A percentile compares a stretch with the other conserved stretches of the same genome.
Evolutionary conservation across 64 coral and sea anemone genomes (phyloP).

Genomic region (Montipora efflorescens): DNA sequence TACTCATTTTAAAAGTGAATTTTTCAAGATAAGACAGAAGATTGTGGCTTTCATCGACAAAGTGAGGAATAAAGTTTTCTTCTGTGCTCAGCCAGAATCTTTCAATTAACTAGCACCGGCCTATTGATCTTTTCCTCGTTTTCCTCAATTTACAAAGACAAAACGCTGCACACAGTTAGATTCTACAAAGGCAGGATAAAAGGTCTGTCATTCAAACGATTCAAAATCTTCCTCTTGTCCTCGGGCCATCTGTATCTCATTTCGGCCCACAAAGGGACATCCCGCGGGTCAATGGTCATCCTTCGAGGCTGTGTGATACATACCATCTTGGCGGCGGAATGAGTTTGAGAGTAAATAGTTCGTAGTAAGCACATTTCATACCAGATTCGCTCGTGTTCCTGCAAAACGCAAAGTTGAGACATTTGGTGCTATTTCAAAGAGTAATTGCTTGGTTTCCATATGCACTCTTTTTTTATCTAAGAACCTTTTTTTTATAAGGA

Average conservation of each 20-base stretch:
- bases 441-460: no score
- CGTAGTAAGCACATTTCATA: slow-evolving; percentile 18
- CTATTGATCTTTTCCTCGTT: no score
- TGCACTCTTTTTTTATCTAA: no score
- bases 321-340: slow-evolving; percentile 8
- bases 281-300: background rate
- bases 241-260: slow-evolving; percentile 29
- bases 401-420: background rate
- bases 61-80: no score
- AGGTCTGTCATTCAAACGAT: slow-evolving; percentile 33
- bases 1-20: no score
- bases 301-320: background rate
- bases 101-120: no score
- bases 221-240: slow-evolving; percentile 16
- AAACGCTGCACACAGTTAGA: background rate
- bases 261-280: slow-evolving; percentile 32
- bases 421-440: no score
- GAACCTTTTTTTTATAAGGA: no score
- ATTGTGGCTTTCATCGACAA: no score
- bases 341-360: slow-evolving; percentile 24
- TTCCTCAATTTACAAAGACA: no score
- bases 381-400: slow-evolving; percentile 22
- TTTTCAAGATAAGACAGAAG: no score
- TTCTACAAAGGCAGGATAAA: slow-evolving; percentile 23
- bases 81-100: no score